Base-by-base conservation (phyloP, 2,888 invertebrate genomes). In the Dyspetes luteomarginatus region DNA sequence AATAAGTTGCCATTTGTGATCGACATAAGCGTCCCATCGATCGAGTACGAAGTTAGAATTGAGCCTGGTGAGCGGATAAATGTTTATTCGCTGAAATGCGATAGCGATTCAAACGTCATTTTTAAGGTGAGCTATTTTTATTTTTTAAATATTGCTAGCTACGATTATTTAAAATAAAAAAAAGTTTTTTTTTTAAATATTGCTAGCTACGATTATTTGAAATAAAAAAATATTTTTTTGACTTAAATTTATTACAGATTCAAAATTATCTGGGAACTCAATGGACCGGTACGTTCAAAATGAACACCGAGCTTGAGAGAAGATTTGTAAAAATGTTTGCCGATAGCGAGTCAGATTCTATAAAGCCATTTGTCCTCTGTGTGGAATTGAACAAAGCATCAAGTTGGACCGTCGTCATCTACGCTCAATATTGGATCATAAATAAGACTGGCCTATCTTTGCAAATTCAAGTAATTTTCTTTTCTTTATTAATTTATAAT, bases 381-480 rank as follows among this genome's bases (percentile, higher is more conserved):
- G 94, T 96, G 28, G 94, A 95, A 83, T 93, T 95, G 19, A 95
- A 95, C 77, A 93, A 95, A 67, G 93, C 93, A 43, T 94, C 94
- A 65, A 94, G 94, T 85, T 94, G 95, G 92, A 94, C 95, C 82
- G 91, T 97, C 69, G 94, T 94, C 87, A 93, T 97, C 87, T 96
- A 96, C 90, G 95, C 97, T 0, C 96, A 97, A 15, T 97, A 96
- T 91, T 98, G 98, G 97, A 94, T 98, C 88, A 95, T 98, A 83
- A 98, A 98, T 92, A 97, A 97, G 92, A 96, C 97, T 2, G 96
- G 96, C 12, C 92, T 98, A 81, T 97, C 97, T 2, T 91, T 98
- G 83, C 95, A 96, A 90, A 93, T 97, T 83, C 95, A 96, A 93
- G 97, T 96, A 90, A 90, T 89, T n/a, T n/a, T n/a, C n/a, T n/a